Percentiles rank a stretch among this genome's conserved stretches.
These are phyloP conservation scores for Vannuccia rotundouncinata DNA, from an alignment of 2,888 invertebrate species.

Conservation along the genomic window DNA sequence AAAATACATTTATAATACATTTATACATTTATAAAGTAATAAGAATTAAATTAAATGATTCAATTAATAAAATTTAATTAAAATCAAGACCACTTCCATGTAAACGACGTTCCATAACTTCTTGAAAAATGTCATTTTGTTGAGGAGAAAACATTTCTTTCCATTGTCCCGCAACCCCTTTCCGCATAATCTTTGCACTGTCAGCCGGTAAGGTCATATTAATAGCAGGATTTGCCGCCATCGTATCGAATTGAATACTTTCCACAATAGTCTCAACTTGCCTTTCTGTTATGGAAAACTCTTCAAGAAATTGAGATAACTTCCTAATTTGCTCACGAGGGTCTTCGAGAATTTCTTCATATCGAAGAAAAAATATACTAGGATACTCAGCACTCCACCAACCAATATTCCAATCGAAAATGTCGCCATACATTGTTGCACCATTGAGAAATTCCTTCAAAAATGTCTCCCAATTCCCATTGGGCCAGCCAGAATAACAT, in stretches of 20 bases:
- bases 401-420: neutral
- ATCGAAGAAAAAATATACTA: neutral
- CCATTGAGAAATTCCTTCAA: neutral
- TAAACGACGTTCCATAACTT: neutral
- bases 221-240: neutral
- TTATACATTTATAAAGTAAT: neutral
- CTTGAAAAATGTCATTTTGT: neutral
- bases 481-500: neutral
- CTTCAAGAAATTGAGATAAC: neutral
- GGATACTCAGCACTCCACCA: neutral
- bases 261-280: neutral
- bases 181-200: neutral
- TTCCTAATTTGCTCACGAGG: neutral
- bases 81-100: neutral
- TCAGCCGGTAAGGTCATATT: neutral
- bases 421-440: neutral
- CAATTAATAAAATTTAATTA: neutral
- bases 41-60: neutral
- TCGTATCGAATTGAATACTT: neutral
- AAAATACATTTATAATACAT: neutral
- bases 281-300: neutral
- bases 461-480: neutral
- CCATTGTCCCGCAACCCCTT: constrained; percentile 22
- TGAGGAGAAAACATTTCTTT: neutral
- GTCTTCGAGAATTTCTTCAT: neutral